Conservation (phyloP, 2,888 invertebrate genomes). For the Bhutanitis thaidina region DNA sequence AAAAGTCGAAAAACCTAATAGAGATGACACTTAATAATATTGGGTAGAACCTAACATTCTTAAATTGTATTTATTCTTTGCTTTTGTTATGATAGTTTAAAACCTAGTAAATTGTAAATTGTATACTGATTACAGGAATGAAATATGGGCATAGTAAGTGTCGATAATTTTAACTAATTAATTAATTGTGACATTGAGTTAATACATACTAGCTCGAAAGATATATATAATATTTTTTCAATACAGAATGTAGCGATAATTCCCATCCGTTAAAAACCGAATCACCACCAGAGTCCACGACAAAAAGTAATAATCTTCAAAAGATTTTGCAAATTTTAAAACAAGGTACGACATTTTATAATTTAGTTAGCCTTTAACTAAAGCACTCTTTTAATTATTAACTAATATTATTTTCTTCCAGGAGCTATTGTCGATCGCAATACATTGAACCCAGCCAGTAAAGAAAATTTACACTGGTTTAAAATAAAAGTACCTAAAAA, state of each 20-base stretch:
- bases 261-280: not conserved
- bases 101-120: too few species aligned
- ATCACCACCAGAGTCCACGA: not conserved
- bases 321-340: slow-evolving; percentile 32
- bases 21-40: too few species aligned
- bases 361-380: not conserved
- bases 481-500: slow-evolving; percentile 52
- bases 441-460: slow-evolving; percentile 27
- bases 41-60: too few species aligned
- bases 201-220: slow-evolving; percentile 1
- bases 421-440: slow-evolving; percentile 39
- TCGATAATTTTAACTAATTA: slow-evolving; percentile 5
- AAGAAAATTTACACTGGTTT: slow-evolving; percentile 49
- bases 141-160: slow-evolving; percentile 20
- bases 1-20: too few species aligned
- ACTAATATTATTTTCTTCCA: slow-evolving; percentile 32
- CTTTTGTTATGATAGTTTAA: not conserved
- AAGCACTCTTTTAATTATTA: not conserved
- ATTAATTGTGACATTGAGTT: slow-evolving; percentile 17
- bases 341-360: slow-evolving; percentile 28
- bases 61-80: too few species aligned
- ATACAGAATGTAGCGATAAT: slow-evolving; percentile 14
- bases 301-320: slow-evolving; percentile 23
- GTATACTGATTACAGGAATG: slow-evolving; percentile 15
- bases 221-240: slow-evolving; percentile 4